A percentile compares a stretch with the other conserved stretches of the same genome.
Evolutionary conservation across 1,140 invertebrate species (phyloP).

Genomic region (Stegodyphus mimosarum): DNA sequence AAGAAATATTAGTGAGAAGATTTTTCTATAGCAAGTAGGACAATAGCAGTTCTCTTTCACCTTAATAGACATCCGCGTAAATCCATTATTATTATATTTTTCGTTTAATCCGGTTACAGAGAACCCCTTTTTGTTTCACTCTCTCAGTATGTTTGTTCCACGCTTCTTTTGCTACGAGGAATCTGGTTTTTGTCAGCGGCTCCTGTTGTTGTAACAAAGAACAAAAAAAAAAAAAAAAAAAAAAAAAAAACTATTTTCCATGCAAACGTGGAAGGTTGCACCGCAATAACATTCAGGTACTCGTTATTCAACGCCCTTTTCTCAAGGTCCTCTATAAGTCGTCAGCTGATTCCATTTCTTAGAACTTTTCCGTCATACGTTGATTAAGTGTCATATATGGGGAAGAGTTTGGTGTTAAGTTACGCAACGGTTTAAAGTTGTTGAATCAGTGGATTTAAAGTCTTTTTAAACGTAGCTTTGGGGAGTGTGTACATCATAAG

Average conservation of each 20-base stretch:
- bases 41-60: too few relatives aligned
- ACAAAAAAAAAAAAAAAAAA: constrained; percentile 5
- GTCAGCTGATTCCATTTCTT: neutral
- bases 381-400: neutral
- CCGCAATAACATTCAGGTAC: neutral
- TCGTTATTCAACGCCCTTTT: constrained; percentile 20
- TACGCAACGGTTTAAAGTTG: too few relatives aligned
- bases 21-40: too few relatives aligned
- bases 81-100: too few relatives aligned
- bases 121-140: too few relatives aligned
- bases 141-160: neutral
- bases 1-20: too few relatives aligned
- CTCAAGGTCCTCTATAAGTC: constrained; percentile 8
- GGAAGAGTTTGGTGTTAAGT: neutral
- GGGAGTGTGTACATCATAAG: too few relatives aligned
- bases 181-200: constrained; percentile 25
- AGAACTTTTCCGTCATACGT: too few relatives aligned
- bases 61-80: too few relatives aligned
- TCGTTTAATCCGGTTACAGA: too few relatives aligned
- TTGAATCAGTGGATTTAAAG: too few relatives aligned
- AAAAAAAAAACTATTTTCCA: constrained; percentile 11
- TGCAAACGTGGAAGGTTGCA: constrained; percentile 13
- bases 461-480: too few relatives aligned
- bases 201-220: constrained; percentile 16
- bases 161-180: constrained; percentile 23